Evolutionary conservation across 2,113 vertebrate genomes (phyloP).

Genomic region (Narcine bancroftii): DNA sequence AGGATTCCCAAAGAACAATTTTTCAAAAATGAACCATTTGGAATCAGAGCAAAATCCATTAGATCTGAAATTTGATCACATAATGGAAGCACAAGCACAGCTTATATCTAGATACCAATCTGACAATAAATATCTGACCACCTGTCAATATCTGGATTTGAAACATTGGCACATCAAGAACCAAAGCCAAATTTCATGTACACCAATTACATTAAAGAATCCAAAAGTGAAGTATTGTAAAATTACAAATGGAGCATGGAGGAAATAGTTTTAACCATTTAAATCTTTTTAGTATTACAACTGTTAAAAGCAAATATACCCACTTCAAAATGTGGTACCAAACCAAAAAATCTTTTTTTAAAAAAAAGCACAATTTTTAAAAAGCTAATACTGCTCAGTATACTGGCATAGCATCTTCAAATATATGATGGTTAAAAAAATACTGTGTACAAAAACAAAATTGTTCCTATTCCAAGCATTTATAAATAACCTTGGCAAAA

Average conservation of each 20-base stretch:
- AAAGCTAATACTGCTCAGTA: background rate
- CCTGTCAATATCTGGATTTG: constrained; percentile 59
- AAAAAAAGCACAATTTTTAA: background rate
- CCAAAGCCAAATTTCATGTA: background rate
- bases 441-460: background rate
- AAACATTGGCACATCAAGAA: constrained; percentile 41
- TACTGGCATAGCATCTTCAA: background rate
- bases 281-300: background rate
- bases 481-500: no score
- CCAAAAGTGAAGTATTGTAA: background rate
- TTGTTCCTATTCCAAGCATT: background rate
- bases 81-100: constrained; percentile 54
- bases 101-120: constrained; percentile 54
- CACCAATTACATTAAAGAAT: background rate
- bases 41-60: constrained; percentile 53
- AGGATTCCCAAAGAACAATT: background rate
- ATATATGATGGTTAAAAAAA: background rate
- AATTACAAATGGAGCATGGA: background rate
- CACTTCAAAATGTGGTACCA: background rate
- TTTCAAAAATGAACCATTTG: constrained; percentile 49
- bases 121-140: constrained; percentile 55
- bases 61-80: constrained; percentile 61
- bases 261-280: background rate
- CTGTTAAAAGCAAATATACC: background rate
- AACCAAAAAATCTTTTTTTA: background rate